Percentiles rank a stretch among this genome's conserved stretches.
These are phyloP conservation scores for Lithosia quadra DNA, from an alignment of 2,888 invertebrate genomes.

Conservation along the genomic window DNA sequence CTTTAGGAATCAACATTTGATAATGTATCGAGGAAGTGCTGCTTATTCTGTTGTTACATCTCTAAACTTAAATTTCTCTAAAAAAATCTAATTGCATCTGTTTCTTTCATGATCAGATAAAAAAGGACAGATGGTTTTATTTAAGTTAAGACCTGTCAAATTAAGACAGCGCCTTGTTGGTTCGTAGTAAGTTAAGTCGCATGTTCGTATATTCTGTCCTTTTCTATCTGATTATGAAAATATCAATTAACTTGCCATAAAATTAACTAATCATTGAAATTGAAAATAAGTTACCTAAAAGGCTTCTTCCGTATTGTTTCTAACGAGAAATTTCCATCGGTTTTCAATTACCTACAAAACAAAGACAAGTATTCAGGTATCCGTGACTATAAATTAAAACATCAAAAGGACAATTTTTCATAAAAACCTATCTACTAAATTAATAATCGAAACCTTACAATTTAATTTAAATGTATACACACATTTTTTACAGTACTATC, in stretches of 20 bases:
- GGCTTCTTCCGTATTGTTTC: not conserved
- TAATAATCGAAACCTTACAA: conserved; percentile 48
- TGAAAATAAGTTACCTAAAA: not conserved
- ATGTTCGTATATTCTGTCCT: too few species aligned
- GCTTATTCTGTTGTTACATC: too few species aligned
- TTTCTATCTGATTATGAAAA: too few species aligned
- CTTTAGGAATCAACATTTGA: conserved; percentile 1
- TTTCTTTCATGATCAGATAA: too few species aligned
- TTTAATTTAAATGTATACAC: too few species aligned
- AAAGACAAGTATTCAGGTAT: not conserved
- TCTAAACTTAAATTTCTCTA: too few species aligned
- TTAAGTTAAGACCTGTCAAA: too few species aligned
- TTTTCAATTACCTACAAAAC: not conserved
- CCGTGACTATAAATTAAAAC: conserved; percentile 11
- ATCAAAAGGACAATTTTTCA: conserved; percentile 34
- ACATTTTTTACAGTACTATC: too few species aligned
- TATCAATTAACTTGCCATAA: not conserved
- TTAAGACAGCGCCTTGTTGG: too few species aligned
- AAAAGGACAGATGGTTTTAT: too few species aligned
- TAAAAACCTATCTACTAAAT: conserved; percentile 31
- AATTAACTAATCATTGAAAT: not conserved
- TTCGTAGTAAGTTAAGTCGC: too few species aligned
- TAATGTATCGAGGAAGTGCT: not conserved
- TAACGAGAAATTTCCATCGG: not conserved
- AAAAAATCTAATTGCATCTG: too few species aligned